These are phyloP conservation scores for Urocitellus parryii DNA, from an alignment of 2,113 vertebrate species.

Conservation along the genomic window DNA sequence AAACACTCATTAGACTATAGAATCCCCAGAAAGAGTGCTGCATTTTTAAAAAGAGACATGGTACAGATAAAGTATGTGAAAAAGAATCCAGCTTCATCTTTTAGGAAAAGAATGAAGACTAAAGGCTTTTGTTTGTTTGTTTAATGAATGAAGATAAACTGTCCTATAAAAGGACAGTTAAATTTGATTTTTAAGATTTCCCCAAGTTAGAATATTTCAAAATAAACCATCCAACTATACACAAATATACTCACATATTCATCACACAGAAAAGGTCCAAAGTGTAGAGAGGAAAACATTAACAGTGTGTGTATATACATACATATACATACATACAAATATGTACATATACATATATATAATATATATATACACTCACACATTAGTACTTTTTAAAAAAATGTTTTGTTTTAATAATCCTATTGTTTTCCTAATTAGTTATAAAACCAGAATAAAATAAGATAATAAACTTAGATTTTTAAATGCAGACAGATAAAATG, in stretches of 20 bases:
- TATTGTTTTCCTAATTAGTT: constrained; percentile 39
- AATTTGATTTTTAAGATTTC: constrained; percentile 31
- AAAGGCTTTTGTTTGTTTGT: background rate
- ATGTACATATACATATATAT: too few relatives aligned
- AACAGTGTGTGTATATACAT: background rate
- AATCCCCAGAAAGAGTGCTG: background rate
- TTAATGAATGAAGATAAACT: background rate
- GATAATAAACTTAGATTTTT: constrained; percentile 3
- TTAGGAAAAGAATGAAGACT: background rate
- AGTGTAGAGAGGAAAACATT: background rate
- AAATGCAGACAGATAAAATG: constrained; percentile 35
- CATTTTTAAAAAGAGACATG: background rate
- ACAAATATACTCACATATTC: background rate
- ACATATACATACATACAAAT: too few relatives aligned
- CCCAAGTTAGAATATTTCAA: constrained; percentile 43
- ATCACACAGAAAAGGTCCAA: background rate
- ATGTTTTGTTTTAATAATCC: background rate
- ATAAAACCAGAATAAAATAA: constrained; percentile 17
- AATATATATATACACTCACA: too few relatives aligned
- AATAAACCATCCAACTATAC: constrained; percentile 10
- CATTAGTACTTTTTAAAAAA: constrained; percentile 1
- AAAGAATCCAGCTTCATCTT: background rate
- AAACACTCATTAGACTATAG: background rate
- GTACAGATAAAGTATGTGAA: background rate
- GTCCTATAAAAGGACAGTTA: background rate